These are phyloP conservation scores for Butastur rufipennis DNA, from an alignment of 2,113 vertebrate species.

Conservation along the genomic window DNA sequence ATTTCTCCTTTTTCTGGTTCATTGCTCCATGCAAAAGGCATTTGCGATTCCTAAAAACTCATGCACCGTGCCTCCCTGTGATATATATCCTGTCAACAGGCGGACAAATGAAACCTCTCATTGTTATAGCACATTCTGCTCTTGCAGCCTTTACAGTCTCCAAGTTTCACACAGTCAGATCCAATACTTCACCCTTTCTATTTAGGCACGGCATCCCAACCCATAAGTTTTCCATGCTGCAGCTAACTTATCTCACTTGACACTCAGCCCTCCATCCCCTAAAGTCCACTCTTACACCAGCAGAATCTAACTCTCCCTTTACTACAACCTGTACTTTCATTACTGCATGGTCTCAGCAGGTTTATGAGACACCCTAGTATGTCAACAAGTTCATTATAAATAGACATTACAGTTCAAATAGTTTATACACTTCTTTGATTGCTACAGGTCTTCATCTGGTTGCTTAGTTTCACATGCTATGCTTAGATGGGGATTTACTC, in stretches of 20 bases:
- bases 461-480: not conserved
- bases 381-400: not conserved
- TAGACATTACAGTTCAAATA: accelerated
- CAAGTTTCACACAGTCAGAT: not conserved
- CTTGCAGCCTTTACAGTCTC: not conserved
- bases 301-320: not conserved
- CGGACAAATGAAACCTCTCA: not conserved
- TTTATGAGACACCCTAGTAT: accelerated
- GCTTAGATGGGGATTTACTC: not conserved
- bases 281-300: accelerated
- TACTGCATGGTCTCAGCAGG: not conserved
- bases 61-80: not conserved
- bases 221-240: accelerated
- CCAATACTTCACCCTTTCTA: accelerated
- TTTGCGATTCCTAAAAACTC: not conserved
- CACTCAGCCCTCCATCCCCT: not conserved
- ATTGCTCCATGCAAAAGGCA: not conserved
- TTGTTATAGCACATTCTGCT: not conserved
- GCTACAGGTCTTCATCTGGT: not conserved
- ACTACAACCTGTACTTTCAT: accelerated
- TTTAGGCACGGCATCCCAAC: not conserved
- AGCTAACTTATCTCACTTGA: not conserved
- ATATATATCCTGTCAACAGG: not conserved
- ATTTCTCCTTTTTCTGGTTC: not conserved
- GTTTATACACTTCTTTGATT: accelerated